Evolutionary conservation across 2,888 invertebrate species (phyloP).

Genomic region (Sipha maydis): DNA sequence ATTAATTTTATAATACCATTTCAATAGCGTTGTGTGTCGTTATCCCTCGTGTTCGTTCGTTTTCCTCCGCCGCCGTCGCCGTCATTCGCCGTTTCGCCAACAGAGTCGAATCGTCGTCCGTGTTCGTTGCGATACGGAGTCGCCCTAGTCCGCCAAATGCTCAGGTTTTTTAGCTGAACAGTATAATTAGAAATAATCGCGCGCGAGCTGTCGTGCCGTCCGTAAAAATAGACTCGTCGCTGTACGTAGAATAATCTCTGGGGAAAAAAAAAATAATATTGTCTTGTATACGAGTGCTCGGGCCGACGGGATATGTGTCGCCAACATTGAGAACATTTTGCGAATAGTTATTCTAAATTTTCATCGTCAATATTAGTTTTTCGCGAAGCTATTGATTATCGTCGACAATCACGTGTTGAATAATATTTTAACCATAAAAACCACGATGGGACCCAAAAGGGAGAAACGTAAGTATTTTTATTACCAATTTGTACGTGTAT

Average conservation of each 20-base stretch:
- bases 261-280: neutral
- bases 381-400: neutral
- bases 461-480: constrained; percentile 68
- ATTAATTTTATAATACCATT: neutral
- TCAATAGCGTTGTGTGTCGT: neutral
- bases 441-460: constrained; percentile 68
- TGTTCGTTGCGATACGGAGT: neutral
- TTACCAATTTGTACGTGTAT: neutral
- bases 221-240: constrained; percentile 55
- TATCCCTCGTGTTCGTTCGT: constrained; percentile 42
- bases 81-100: constrained; percentile 11
- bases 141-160: constrained; percentile 1
- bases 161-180: constrained; percentile 49
- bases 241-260: neutral
- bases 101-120: constrained; percentile 9
- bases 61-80: neutral
- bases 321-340: constrained; percentile 24
- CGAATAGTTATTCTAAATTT: neutral
- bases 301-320: constrained; percentile 42
- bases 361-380: no score
- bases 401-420: neutral
- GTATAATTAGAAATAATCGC: constrained; percentile 55
- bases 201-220: constrained; percentile 38
- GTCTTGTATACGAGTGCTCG: neutral
- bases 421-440: neutral